Conservation (phyloP, 2,888 invertebrate species). For the Cecidostiba fungosa region DNA sequence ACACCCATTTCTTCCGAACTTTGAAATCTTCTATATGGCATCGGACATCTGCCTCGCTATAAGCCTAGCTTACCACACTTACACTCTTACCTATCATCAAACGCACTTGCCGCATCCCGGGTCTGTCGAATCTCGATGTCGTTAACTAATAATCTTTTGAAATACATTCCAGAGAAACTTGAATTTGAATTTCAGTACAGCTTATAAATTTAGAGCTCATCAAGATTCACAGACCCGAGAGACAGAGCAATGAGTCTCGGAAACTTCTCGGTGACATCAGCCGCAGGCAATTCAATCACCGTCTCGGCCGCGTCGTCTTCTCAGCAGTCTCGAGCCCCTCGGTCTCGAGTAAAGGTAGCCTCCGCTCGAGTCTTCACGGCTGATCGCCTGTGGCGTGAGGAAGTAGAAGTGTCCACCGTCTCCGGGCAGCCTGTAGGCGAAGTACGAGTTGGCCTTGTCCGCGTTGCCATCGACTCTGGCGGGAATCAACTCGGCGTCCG, state of each 20-base stretch:
- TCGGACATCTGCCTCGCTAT: constrained; percentile 53
- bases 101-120: background rate
- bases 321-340: constrained; percentile 71
- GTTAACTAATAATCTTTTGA: background rate
- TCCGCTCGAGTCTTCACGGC: constrained; percentile 71
- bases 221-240: background rate
- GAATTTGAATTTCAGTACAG: background rate
- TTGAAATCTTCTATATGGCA: constrained; percentile 61
- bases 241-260: background rate
- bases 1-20: constrained; percentile 66
- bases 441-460: constrained; percentile 82
- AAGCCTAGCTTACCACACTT: constrained; percentile 34
- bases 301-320: constrained; percentile 72
- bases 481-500: constrained; percentile 83
- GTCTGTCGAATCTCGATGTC: constrained; percentile 6
- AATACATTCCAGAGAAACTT: constrained; percentile 8
- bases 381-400: constrained; percentile 86
- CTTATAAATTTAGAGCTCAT: background rate
- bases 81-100: background rate
- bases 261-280: background rate
- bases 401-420: constrained; percentile 91
- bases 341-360: constrained; percentile 72
- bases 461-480: constrained; percentile 64
- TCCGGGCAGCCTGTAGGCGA: constrained; percentile 88
- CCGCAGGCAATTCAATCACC: constrained; percentile 65